A percentile compares a stretch with the other conserved stretches of the same genome.
Evolutionary conservation across 53 echinoderm and acorn worm genomes (phyloP).

Genomic region (Holothuria scabra): DNA sequence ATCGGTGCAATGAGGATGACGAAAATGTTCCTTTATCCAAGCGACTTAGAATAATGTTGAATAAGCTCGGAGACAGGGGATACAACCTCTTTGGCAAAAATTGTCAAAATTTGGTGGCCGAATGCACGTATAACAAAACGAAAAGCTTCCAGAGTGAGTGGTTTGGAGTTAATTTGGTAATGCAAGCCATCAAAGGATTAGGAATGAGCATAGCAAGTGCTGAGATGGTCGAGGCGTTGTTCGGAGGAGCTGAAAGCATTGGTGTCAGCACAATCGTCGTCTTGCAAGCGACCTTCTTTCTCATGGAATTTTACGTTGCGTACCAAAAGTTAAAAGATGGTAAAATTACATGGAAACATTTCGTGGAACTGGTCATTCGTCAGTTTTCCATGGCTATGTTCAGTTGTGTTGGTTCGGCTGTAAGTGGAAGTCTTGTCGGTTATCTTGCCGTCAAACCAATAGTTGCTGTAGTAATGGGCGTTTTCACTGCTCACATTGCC

Average conservation of each 20-base stretch:
- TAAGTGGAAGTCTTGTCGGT: conserved; percentile 16
- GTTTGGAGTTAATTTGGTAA: conserved; percentile 31
- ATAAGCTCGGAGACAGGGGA: conserved; percentile 31
- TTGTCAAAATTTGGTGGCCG: conserved; percentile 13
- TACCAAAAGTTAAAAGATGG: conserved; percentile 10
- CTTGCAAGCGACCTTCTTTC: conserved; percentile 20
- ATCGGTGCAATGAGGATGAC: conserved; percentile 32
- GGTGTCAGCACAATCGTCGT: conserved; percentile 9
- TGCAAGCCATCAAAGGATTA: conserved; percentile 23
- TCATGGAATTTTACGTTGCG: conserved; percentile 32
- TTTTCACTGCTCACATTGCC: conserved; percentile 14
- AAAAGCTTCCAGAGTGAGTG: conserved; percentile 31
- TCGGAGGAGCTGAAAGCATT: conserved; percentile 28
- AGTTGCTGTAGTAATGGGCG: not conserved
- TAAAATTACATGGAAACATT: conserved; percentile 27
- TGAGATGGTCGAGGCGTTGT: conserved; percentile 14
- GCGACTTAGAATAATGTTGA: conserved; percentile 26
- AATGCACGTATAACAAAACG: not conserved
- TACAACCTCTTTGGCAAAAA: conserved; percentile 40
- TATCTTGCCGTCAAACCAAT: conserved; percentile 16
- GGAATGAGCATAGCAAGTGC: conserved; percentile 7
- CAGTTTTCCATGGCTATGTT: conserved; percentile 44
- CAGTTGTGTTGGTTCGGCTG: conserved; percentile 20
- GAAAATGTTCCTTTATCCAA: conserved; percentile 9
- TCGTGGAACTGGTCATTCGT: conserved; percentile 41